Base-by-base conservation (phyloP, 2,888 invertebrate genomes). In the Tinea pellionella region DNA sequence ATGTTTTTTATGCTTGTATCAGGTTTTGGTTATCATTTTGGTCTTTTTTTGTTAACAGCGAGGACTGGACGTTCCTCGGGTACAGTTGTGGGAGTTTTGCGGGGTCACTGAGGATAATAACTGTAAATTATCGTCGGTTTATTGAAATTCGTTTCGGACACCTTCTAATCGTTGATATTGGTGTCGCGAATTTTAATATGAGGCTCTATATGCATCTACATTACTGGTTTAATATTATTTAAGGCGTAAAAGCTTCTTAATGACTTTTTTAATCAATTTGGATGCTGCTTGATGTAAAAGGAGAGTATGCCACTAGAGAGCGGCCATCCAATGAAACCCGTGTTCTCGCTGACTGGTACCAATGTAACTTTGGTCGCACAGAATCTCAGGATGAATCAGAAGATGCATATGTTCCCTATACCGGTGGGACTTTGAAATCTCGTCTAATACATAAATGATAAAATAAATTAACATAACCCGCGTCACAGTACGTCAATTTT, bases 91-190 rank as follows among this genome's bases (percentile, higher is more conserved):
- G 57, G 57, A 57, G 32, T 57, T 24, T 30, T 37, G 84, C 84
- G 84, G 85, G 86, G 85, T 86, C 86, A 85, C 75, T 74, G 78
- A 76, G 77, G 83, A 81, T 86, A 87, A 86, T 87, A 86, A 86
- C 85, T 80, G 85, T 85, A 86, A 85, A 86, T 86, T 84, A 86
- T 85, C 78, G 76, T 80, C 77, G 78, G 74, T 76, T 85, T 86
- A 87, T 87, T 85, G 86, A 86, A 86, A 81, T 78, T 75, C 73
- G 74, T 73, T 29, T 65, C 69, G 74, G 77, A 75, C 75, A 71
- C 72, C 72, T 76, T 76, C 78, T 83, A 83, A 80, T 81, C 77
- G 73, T 72, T 13, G 73, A 69, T 71, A 69, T 74, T 74, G 69
- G 68, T 69, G 68, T 67, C 67, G 64, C 24, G 24, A 24, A 24